Evolutionary conservation across 2,888 invertebrate species (phyloP).

Genomic region (Erebia palarica): DNA sequence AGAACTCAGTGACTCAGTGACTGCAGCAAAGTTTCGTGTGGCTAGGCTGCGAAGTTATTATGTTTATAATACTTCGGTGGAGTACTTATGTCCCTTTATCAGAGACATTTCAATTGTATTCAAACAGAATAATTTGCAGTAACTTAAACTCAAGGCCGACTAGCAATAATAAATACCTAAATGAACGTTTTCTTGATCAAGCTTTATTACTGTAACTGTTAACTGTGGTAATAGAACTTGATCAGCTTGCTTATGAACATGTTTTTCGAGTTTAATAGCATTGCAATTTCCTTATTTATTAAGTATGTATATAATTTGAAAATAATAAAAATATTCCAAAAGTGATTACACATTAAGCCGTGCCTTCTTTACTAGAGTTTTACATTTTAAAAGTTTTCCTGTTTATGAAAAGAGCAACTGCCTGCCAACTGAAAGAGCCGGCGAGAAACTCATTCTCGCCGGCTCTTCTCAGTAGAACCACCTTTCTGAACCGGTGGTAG

Average conservation of each 20-base stretch:
- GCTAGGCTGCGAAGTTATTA: background rate
- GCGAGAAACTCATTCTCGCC: too few species aligned
- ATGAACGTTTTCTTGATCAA: conserved; percentile 22
- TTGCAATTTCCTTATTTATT: conserved; percentile 11
- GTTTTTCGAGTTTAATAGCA: conserved; percentile 30
- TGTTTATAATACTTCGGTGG: background rate
- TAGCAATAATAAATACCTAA: conserved; percentile 14
- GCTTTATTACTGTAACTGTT: conserved; percentile 18
- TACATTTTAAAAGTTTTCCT: too few species aligned
- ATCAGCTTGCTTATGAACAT: conserved; percentile 28
- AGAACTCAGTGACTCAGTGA: too few species aligned
- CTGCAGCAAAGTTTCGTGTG: too few species aligned
- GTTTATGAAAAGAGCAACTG: too few species aligned
- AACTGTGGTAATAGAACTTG: conserved; percentile 26
- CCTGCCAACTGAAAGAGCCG: too few species aligned
- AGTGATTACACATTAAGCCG: too few species aligned
- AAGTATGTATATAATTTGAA: too few species aligned
- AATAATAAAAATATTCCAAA: too few species aligned
- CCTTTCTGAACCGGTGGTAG: too few species aligned
- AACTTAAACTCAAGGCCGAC: conserved; percentile 10
- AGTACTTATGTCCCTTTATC: background rate
- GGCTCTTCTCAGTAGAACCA: too few species aligned
- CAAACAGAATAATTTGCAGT: background rate
- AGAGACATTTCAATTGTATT: background rate
- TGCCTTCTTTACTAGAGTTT: too few species aligned